These are phyloP conservation scores for Auanema freiburgensis DNA, from an alignment of 2,888 invertebrate genomes.

Conservation along the genomic window DNA sequence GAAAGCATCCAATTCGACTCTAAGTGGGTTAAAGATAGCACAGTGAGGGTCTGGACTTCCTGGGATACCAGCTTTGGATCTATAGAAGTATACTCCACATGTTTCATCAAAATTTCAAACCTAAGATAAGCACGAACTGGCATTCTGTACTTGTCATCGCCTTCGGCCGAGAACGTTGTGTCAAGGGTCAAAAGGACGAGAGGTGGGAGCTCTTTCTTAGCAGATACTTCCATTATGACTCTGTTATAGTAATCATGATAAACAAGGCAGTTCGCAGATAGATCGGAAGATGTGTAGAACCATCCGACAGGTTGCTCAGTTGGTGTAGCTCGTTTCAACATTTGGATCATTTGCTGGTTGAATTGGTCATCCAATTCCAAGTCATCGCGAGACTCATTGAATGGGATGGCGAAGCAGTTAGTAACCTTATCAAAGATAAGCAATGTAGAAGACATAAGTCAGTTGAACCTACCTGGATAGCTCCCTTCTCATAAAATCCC, in stretches of 20 bases:
- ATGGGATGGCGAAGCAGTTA: conserved; percentile 97
- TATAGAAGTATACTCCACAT: conserved; percentile 46
- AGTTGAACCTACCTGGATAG: conserved; percentile 55
- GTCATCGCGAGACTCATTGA: conserved; percentile 80
- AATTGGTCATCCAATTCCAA: conserved; percentile 97
- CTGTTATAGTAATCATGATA: conserved; percentile 63
- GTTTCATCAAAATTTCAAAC: conserved; percentile 58
- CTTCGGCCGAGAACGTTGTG: conserved; percentile 76
- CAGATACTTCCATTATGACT: conserved; percentile 49
- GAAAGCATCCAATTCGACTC: conserved; percentile 83
- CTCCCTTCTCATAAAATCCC: conserved; percentile 70
- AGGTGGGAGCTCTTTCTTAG: conserved; percentile 55
- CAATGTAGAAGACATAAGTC: too few relatives aligned
- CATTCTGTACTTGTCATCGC: conserved; percentile 77
- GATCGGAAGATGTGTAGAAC: conserved; percentile 94
- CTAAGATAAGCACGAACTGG: conserved; percentile 88
- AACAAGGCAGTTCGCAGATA: conserved; percentile 74
- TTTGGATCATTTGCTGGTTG: conserved; percentile 79
- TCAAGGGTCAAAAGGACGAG: conserved; percentile 89
- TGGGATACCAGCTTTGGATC: conserved; percentile 89
- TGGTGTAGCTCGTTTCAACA: conserved; percentile 88
- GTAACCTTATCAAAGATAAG: conserved; percentile 84
- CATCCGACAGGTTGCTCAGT: conserved; percentile 94
- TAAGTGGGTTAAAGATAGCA: conserved; percentile 83
- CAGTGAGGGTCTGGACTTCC: conserved; percentile 88